A percentile compares a stretch with the other conserved stretches of the same genome.
Evolutionary conservation across 2,888 invertebrate species (phyloP).

Genomic region (Pachymerium ferrugineum): DNA sequence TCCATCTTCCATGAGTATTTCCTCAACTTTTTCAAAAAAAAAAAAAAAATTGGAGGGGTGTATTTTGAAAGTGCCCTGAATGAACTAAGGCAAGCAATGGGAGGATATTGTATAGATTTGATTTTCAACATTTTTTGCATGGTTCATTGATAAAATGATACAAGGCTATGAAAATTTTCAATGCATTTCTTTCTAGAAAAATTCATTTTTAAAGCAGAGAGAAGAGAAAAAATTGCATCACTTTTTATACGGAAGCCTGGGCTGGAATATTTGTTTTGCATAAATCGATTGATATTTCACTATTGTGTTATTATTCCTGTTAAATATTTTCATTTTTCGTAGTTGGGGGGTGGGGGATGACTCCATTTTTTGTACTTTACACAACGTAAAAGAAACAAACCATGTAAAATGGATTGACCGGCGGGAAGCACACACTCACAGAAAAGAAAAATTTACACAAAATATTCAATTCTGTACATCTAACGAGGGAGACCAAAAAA

Average conservation of each 20-base stretch:
- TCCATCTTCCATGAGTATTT: not conserved
- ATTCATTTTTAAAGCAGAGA: too few species aligned
- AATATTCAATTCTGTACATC: slow-evolving; percentile 17
- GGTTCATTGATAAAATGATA: not conserved
- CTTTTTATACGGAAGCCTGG: slow-evolving; percentile 8
- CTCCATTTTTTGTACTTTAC: not conserved
- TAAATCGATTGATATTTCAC: not conserved
- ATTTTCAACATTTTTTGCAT: not conserved
- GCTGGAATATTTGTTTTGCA: not conserved
- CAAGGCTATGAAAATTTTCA: too few species aligned
- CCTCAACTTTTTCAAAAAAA: not conserved
- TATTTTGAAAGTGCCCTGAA: not conserved
- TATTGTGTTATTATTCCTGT: too few species aligned
- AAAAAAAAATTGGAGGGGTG: not conserved
- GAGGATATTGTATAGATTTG: not conserved
- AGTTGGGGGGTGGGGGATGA: too few species aligned
- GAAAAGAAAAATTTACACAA: slow-evolving; percentile 10
- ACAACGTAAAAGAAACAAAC: not conserved
- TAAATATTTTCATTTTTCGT: too few species aligned
- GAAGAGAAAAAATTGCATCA: slow-evolving; percentile 10
- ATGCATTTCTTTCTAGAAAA: too few species aligned
- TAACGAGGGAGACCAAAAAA: not conserved
- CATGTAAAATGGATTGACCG: not conserved
- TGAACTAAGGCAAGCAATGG: not conserved
- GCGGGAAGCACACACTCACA: slow-evolving; percentile 21